These are phyloP conservation scores for Orgyia antiqua DNA, from an alignment of 2,888 invertebrate species.

Conservation along the genomic window DNA sequence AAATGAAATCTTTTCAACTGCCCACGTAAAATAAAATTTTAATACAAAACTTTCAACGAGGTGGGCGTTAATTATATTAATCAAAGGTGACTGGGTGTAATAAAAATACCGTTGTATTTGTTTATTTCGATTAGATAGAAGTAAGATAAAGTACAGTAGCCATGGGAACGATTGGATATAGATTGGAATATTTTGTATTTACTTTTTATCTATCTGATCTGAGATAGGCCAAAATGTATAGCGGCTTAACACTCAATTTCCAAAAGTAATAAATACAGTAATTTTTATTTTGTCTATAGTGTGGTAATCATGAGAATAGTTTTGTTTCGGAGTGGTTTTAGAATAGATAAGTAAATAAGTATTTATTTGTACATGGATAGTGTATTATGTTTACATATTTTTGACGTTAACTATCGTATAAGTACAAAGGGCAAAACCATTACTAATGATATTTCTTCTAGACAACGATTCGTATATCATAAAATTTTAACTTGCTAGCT, in stretches of 20 bases:
- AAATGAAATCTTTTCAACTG: constrained; percentile 2
- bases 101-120: constrained; percentile 49
- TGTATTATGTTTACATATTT: too few relatives aligned
- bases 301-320: constrained; percentile 1
- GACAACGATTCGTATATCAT: too few relatives aligned
- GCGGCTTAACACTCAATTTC: constrained; percentile 20
- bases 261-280: too few relatives aligned
- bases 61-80: constrained; percentile 54
- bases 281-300: constrained; percentile 1
- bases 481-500: too few relatives aligned
- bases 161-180: constrained; percentile 29
- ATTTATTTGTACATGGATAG: too few relatives aligned
- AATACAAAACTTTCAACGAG: constrained; percentile 14
- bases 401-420: too few relatives aligned
- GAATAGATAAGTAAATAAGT: too few relatives aligned
- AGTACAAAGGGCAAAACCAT: too few relatives aligned
- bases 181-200: constrained; percentile 17
- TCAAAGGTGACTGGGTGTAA: constrained; percentile 27
- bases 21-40: constrained; percentile 25
- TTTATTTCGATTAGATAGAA: constrained; percentile 40
- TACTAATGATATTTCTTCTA: too few relatives aligned
- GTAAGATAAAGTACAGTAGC: constrained; percentile 34
- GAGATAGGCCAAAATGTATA: constrained; percentile 17
- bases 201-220: constrained; percentile 29
- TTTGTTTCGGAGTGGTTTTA: too few relatives aligned